A percentile compares a stretch with the other conserved stretches of the same genome.
phyloP scores from a whole-genome alignment of 2,888 invertebrate species.

The Gibbula magus region DNA sequence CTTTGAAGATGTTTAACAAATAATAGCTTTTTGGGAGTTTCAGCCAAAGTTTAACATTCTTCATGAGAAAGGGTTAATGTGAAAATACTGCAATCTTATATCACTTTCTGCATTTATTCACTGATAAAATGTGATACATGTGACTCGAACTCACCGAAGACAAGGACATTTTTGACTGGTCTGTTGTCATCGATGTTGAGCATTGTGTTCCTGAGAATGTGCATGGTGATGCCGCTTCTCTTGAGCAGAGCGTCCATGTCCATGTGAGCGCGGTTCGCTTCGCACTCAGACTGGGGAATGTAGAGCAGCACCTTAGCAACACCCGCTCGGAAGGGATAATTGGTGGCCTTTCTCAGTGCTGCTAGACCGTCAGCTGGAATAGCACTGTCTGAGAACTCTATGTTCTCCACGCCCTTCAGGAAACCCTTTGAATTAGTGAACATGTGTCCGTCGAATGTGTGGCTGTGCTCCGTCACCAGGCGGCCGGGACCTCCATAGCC shows the following conservation, averaged over 20 bases:
- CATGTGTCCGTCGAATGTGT: conserved; percentile 77
- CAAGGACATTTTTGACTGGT: conserved; percentile 53
- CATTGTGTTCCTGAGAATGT: conserved; percentile 46
- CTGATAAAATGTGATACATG: no score
- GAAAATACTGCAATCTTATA: no score
- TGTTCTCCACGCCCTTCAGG: conserved; percentile 56
- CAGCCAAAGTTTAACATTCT: no score
- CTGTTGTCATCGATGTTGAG: not conserved
- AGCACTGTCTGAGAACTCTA: conserved; percentile 47
- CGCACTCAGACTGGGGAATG: conserved; percentile 87
- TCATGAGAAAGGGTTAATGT: no score
- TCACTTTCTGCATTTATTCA: no score
- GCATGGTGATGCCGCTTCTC: conserved; percentile 52
- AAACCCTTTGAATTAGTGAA: conserved; percentile 61
- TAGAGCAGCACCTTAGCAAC: conserved; percentile 86
- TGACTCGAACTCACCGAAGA: conserved; percentile 78
- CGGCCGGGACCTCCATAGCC: conserved; percentile 84
- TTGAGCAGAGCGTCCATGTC: conserved; percentile 28
- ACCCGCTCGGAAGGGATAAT: conserved; percentile 87
- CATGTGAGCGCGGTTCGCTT: conserved; percentile 70
- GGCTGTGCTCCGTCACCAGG: conserved; percentile 82
- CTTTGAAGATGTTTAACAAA: not conserved
- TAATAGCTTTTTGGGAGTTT: no score
- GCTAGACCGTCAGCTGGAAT: conserved; percentile 70
- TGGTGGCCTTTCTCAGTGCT: conserved; percentile 79